Conservation (phyloP, 2,113 vertebrate genomes). For the Apteryx owenii region DNA sequence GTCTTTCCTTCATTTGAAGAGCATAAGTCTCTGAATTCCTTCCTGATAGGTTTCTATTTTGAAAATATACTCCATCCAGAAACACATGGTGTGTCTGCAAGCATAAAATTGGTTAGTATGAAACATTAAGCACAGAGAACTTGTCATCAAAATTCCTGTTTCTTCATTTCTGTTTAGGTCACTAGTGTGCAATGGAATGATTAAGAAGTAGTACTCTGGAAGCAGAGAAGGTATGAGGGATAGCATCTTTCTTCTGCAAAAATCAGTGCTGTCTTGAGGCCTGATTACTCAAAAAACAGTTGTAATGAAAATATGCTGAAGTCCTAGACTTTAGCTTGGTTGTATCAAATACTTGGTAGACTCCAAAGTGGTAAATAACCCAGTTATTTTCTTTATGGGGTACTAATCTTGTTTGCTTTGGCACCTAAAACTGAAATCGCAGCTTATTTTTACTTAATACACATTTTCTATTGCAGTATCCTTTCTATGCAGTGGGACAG, state of each 20-base stretch:
- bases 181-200: not conserved
- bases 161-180: not conserved
- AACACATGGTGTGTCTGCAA: not conserved
- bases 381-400: slow-evolving; percentile 30
- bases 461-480: not conserved
- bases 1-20: not conserved
- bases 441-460: slow-evolving; percentile 37
- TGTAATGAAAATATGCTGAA: slow-evolving; percentile 35
- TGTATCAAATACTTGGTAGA: slow-evolving; percentile 49
- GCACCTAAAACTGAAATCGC: not conserved
- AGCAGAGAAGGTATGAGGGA: not conserved
- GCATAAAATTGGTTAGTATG: not conserved
- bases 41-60: slow-evolving; percentile 28
- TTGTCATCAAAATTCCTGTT: slow-evolving; percentile 11
- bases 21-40: not conserved
- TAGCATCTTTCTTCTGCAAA: not conserved
- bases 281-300: not conserved
- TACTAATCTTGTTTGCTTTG: slow-evolving; percentile 53
- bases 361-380: slow-evolving; percentile 54
- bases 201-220: not conserved
- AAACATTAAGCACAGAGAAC: not conserved
- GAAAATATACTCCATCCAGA: not conserved
- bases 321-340: not conserved
- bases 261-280: not conserved
- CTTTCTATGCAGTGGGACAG: not conserved